Conservation (phyloP, 2,888 invertebrate genomes). For the Tipula vernalis region DNA sequence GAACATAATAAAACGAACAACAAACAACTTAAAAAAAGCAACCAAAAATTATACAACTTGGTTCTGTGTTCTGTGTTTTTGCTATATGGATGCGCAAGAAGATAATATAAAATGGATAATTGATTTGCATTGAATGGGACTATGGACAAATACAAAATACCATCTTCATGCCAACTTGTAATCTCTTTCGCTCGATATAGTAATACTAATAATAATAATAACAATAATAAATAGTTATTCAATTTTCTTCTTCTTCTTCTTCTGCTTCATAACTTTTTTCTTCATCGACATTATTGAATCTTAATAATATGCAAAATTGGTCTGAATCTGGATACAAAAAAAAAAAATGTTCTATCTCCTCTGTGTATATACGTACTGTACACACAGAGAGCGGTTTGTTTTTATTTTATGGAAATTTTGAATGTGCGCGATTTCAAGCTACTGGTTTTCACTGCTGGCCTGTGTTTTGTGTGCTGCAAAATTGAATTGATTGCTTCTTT, state of each 20-base stretch:
- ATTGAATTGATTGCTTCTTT: background rate
- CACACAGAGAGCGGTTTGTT: background rate
- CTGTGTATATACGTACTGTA: background rate
- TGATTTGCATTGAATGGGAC: background rate
- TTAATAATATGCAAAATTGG: background rate
- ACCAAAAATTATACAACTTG: background rate
- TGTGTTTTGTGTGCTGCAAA: background rate
- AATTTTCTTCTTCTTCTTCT: background rate
- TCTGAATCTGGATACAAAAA: background rate
- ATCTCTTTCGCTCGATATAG: background rate
- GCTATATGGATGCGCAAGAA: background rate
- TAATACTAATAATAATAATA: background rate
- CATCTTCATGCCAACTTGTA: background rate
- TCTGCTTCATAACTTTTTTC: background rate
- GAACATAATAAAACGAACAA: background rate
- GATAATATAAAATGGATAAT: background rate
- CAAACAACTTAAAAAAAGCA: background rate
- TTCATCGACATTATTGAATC: background rate
- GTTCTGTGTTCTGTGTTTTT: background rate
- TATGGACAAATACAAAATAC: background rate
- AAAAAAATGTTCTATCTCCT: background rate
- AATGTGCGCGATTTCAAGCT: background rate
- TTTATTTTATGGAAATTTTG: background rate
- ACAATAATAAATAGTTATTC: constrained; percentile 4
- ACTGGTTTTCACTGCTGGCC: background rate